phyloP scores from a whole-genome alignment of 2,888 invertebrate species.

The Eulithis testata region DNA sequence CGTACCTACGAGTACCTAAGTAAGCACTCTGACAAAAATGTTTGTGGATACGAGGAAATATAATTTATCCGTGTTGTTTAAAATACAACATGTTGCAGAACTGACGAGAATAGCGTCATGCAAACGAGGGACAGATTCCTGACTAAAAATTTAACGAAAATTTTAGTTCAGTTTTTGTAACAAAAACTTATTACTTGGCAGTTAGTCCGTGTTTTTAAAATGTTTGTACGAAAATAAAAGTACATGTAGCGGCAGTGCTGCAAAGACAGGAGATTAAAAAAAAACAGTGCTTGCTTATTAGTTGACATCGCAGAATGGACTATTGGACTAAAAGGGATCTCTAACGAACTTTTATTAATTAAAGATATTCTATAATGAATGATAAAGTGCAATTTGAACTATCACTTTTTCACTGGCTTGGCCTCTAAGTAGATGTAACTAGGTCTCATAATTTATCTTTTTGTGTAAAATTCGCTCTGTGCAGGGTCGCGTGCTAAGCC shows the following conservation, averaged over 20 bases:
- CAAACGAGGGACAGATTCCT: constrained; percentile 2
- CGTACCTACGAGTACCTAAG: too few species aligned
- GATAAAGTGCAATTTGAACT: too few species aligned
- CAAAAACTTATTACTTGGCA: background rate
- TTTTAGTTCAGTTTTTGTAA: background rate
- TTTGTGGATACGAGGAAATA: background rate
- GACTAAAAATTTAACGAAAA: constrained; percentile 12
- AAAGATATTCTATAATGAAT: too few species aligned
- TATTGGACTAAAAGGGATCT: too few species aligned
- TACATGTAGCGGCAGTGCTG: background rate
- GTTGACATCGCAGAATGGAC: background rate
- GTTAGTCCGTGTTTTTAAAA: background rate
- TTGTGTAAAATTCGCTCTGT: too few species aligned
- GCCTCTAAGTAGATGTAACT: too few species aligned
- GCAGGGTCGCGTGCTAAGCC: background rate
- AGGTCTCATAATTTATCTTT: too few species aligned
- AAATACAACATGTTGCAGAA: background rate
- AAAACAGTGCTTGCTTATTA: background rate
- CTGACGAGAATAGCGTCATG: background rate
- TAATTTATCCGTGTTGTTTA: background rate
- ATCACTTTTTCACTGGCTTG: too few species aligned
- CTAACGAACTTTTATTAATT: too few species aligned
- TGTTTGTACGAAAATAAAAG: background rate
- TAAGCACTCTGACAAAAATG: too few species aligned
- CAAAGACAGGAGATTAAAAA: background rate